Evolutionary conservation across 1,140 invertebrate species (phyloP).

Genomic region (Ptiloglossa arizonensis): DNA sequence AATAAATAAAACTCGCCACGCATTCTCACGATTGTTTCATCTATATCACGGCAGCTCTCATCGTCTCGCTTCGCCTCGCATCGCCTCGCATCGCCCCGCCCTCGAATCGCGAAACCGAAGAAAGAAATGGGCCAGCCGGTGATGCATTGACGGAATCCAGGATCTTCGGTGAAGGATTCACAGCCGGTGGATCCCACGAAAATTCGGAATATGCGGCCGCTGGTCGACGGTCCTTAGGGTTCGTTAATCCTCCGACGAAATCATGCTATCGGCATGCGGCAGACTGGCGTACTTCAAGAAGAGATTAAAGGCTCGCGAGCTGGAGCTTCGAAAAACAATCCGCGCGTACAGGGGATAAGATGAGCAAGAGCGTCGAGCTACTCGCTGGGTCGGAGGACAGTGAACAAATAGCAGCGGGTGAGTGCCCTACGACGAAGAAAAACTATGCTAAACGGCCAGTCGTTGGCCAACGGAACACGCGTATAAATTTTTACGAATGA

Average conservation of each 20-base stretch:
- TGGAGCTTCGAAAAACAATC: constrained; percentile 50
- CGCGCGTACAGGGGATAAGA: constrained; percentile 64
- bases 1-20: background rate
- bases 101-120: background rate
- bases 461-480: background rate
- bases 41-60: constrained; percentile 36
- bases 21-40: constrained; percentile 28
- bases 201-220: constrained; percentile 33
- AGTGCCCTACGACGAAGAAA: constrained; percentile 28
- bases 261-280: constrained; percentile 68
- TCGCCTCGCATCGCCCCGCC: background rate
- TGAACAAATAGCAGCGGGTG: constrained; percentile 67
- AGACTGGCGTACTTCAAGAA: constrained; percentile 70
- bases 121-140: constrained; percentile 11
- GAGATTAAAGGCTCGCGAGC: constrained; percentile 68
- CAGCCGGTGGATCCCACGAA: constrained; percentile 11
- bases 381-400: constrained; percentile 76
- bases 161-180: background rate
- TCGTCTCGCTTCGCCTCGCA: background rate
- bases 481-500: background rate
- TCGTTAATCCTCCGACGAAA: constrained; percentile 58
- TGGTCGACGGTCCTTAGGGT: constrained; percentile 58
- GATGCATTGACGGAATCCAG: constrained; percentile 29
- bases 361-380: constrained; percentile 79
- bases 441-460: background rate